Base-by-base conservation (phyloP, 2,888 invertebrate species). In the Chrysodeixis includens region DNA sequence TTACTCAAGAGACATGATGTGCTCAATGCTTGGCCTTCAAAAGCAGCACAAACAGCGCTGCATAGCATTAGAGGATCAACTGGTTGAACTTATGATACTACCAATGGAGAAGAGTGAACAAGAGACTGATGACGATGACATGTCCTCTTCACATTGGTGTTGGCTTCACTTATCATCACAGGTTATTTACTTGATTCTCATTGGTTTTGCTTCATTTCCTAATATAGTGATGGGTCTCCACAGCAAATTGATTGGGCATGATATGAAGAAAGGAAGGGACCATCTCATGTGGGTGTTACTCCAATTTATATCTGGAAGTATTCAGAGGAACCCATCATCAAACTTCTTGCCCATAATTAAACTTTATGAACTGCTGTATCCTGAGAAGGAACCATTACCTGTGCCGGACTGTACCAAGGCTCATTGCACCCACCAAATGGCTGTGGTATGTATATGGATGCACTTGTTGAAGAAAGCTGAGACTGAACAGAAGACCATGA, bases 211-310 rank as follows among this genome's bases (percentile, higher is more conserved):
- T 0, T 98, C 97, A 74, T 99, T 99, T 86, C 98, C 98, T 35
- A 98, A 98, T 85, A 98, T 99, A 86, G 98, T 99, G 0, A 96
- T 97, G 94, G 97, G 98, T 0, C 95, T 99, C 35, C 98, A 98
- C 88, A 97, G 98, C 66, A 98, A 98, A 94, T 90, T 98, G 44
- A 96, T 97, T 52, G 97, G 97, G 8, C 96, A 97, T 77, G 98
- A 98, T 85, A 95, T 99, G 87, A 96, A 97, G 69, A 98, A 98
- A 90, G 99, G 99, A 0, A 95, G 99, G 56, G 99, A 99, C 92
- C 99, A 99, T 84, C 94, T 99, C n/a, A 99, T 99, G 99, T 99
- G 99, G 99, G 98, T 99, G 20, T 94, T 99, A 18, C 94, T 99
- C 52, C 99, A 99, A 93, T 99, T 99, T 86, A 98, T 99, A 82